Evolutionary conservation across 1,140 invertebrate genomes (phyloP).

Genomic region (Probaryconus sp.): DNA sequence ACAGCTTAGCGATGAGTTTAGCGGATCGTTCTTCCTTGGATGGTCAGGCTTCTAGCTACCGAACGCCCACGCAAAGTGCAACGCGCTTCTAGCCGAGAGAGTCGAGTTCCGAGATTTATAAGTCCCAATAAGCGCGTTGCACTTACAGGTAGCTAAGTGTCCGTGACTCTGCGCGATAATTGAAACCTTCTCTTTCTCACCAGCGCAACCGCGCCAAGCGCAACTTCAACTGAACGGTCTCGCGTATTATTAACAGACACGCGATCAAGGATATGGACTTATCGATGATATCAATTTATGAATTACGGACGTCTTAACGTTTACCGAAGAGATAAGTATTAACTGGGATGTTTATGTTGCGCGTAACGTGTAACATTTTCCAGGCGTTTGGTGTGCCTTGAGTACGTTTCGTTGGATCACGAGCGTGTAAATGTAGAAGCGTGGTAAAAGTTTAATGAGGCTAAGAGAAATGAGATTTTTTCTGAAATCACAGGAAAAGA

Average conservation of each 20-base stretch:
- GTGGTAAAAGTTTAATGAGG: conserved; percentile 48
- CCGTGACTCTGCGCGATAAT: conserved; percentile 64
- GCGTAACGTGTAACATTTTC: conserved; percentile 14
- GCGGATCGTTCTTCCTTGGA: no score
- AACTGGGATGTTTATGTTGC: not conserved
- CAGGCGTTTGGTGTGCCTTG: conserved; percentile 17
- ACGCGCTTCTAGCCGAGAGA: conserved; percentile 18
- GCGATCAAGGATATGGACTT: conserved; percentile 12
- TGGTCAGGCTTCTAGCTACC: no score
- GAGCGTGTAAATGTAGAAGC: conserved; percentile 31
- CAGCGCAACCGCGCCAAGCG: conserved; percentile 1
- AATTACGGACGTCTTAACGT: not conserved
- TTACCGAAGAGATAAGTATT: not conserved
- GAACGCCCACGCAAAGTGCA: conserved; percentile 47
- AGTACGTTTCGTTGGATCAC: conserved; percentile 25
- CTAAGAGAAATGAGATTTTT: no score
- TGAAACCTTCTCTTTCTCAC: conserved; percentile 60
- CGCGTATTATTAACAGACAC: no score
- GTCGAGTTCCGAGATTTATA: conserved; percentile 32
- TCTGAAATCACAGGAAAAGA: no score
- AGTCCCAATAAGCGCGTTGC: conserved; percentile 10
- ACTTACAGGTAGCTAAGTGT: conserved; percentile 57
- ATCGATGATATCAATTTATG: not conserved
- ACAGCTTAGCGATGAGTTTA: no score
- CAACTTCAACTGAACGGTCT: not conserved